phyloP scores from a whole-genome alignment of 2,888 invertebrate species.

The Protophormia terraenovae region DNA sequence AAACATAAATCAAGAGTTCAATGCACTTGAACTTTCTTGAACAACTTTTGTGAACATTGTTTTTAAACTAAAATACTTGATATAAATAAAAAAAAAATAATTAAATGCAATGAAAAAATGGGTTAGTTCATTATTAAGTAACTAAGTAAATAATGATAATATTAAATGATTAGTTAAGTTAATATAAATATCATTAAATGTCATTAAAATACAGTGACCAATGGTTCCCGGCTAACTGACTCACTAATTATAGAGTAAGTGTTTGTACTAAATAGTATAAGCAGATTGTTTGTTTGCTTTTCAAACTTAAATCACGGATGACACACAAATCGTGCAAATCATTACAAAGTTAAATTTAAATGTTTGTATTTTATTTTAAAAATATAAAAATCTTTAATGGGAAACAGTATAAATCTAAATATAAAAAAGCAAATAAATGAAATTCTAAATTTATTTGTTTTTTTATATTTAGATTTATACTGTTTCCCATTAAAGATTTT shows the following conservation, averaged over 20 bases:
- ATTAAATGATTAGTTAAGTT: neutral
- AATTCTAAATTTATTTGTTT: neutral
- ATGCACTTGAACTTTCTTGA: constrained; percentile 32
- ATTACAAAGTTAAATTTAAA: constrained; percentile 6
- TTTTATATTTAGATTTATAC: constrained; percentile 13
- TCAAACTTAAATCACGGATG: constrained; percentile 43
- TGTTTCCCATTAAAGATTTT: neutral
- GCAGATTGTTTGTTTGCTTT: neutral
- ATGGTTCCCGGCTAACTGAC: neutral
- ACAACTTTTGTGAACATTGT: neutral
- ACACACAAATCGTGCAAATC: constrained; percentile 52
- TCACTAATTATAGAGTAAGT: neutral
- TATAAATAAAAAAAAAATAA: neutral
- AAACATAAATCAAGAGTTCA: constrained; percentile 24
- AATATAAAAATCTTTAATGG: no score
- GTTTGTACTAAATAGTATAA: neutral
- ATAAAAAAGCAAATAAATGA: no score
- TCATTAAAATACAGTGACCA: constrained; percentile 23
- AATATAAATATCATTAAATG: constrained; percentile 16
- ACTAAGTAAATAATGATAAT: neutral
- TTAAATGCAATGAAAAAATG: neutral
- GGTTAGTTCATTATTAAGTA: no score
- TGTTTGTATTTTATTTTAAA: neutral
- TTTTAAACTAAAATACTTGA: neutral
- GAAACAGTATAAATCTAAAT: no score